Evolutionary conservation across 2,888 invertebrate genomes (phyloP), one percentile per base, ranked within the genome.

Genomic region (Allacma fusca): DNA sequence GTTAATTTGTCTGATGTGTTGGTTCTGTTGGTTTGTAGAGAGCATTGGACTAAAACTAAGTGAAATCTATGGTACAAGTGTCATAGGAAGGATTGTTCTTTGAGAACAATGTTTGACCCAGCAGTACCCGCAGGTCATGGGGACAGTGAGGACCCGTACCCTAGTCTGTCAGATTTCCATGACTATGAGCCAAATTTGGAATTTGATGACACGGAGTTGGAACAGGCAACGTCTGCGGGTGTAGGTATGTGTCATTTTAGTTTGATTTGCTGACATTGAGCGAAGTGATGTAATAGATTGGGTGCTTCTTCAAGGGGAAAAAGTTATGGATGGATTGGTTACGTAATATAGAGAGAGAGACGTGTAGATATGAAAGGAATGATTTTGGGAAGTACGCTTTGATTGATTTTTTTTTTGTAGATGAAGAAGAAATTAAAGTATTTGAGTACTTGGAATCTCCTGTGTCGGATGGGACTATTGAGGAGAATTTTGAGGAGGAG

Each of bases 161-260:
- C 94, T 73, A 96, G 96, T 87, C 89, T 96, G 79, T 95, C 95
- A 43, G 96, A 95, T 88, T 92, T 92, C 86, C 95, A 95, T 86
- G 96, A 96, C 88, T 94, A 96, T 87, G 97, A 98, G 87, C 97
- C 97, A 19, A 94, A 95, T 88, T 89, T 97, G 86, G 97, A 97
- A 87, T 97, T 97, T 88, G 97, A 98, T 88, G 97, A 97, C 87
- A 94, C 95, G 19, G 97, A 97, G 88, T 88, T 95, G 78, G 91
- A 91, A 85, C 91, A 92, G 85, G 89, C 91, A 71, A 89, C 91
- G 77, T 90, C 91, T 83, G 89, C 92, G 86, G 92, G 94, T 93
- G 89, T 90, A 62, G 68, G 68, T 68, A 34, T n/a, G 40, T 40
- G 12, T 12, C 12, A 59, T 59, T 5, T 40, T 40, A 40, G 5